A percentile compares a stretch with the other conserved stretches of the same genome.
phyloP scores from a whole-genome alignment of 2,888 invertebrate species.

The Ditula angustiorana region DNA sequence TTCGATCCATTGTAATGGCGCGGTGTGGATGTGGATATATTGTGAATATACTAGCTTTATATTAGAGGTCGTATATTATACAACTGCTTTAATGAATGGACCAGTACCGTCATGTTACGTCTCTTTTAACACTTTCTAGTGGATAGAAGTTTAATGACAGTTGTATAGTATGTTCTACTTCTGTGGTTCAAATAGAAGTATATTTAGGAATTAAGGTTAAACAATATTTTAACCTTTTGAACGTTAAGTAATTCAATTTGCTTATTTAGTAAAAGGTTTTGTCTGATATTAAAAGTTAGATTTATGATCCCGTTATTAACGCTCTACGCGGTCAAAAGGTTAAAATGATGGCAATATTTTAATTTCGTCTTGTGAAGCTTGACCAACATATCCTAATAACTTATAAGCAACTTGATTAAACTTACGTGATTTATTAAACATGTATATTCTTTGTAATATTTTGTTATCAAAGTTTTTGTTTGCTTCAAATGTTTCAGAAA shows the following conservation, averaged over 20 bases:
- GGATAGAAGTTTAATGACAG: background rate
- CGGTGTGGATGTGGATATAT: background rate
- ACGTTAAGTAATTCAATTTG: background rate
- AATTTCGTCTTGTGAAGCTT: background rate
- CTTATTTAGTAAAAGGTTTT: background rate
- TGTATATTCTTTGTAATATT: background rate
- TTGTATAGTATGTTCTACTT: conserved; percentile 1
- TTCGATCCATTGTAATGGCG: conserved; percentile 4
- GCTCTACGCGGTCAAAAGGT: background rate
- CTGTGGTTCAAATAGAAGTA: background rate
- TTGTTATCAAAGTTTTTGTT: no score
- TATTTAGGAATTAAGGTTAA: background rate
- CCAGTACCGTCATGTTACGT: background rate
- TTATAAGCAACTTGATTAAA: no score
- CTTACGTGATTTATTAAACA: background rate
- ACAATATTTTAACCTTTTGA: background rate
- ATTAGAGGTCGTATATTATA: background rate
- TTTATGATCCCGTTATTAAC: background rate
- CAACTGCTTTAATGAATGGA: background rate
- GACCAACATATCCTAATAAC: background rate
- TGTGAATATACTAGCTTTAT: conserved; percentile 2
- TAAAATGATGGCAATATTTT: background rate
- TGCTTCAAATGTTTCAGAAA: no score
- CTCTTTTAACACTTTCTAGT: background rate
- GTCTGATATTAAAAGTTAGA: background rate